Base-by-base conservation (phyloP, 2,888 invertebrate species). In the Agriopis aurantiaria region DNA sequence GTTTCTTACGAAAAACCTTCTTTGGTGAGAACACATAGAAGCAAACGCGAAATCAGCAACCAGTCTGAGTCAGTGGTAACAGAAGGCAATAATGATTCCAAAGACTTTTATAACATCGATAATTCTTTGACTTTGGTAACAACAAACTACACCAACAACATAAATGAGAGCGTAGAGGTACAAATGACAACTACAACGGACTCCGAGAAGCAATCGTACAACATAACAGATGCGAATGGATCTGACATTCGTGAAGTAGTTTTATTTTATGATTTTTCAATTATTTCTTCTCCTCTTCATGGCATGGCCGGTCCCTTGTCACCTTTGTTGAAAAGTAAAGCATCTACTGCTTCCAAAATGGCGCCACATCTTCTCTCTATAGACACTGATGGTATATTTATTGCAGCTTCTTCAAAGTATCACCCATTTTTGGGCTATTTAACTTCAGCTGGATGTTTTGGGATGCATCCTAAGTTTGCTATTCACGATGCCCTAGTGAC, bases 361-460 rank as follows among this genome's bases (percentile, higher is more conserved):
- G 62, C n/a, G 1, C 56, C 76, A 8, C 77, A 81, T 45, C 75
- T 89, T 58, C 80, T 92, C 0, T 85, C 90, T 11, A 76, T 93
- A 12, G 85, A 85, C 53, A 73, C 83, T n/a, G 88, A 89, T 56
- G 93, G 93, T 4, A 69, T 73, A n/a, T 92, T 93, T 75, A 75
- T 93, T 6, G 88, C 93, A 41, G 87, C 90, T 33, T 80, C 89
- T 6, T 79, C 86, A 1, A 82, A 75, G 41, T 75, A 84, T 40
- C 92, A 93, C 78, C 91, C 89, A 9, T 88, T 93, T 69, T 81
- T 93, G 63, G 83, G 82, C 14, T 80, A 87, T 69, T 70, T 93
- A 56, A 75, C 91, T 40, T 77, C 85, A 0, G 78, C 81, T 58
- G 86, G 82, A 14, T 88, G 84, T 69, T 86, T 85, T 76, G 83